phyloP scores from a whole-genome alignment of 2,888 invertebrate species.

The Rotaria sp. region DNA sequence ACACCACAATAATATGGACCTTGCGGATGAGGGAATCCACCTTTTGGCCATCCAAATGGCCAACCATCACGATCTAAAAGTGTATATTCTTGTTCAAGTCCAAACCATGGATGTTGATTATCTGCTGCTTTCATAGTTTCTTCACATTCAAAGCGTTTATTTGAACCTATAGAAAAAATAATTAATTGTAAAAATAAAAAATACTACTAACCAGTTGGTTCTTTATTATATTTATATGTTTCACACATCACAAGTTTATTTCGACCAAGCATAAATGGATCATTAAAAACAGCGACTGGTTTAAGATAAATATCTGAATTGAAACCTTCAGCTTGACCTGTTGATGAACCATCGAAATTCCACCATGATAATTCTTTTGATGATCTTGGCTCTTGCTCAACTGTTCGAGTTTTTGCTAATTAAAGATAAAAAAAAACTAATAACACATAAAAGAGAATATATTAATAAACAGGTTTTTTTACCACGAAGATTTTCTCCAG shows the following conservation, averaged over 20 bases:
- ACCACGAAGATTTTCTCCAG: constrained; percentile 48
- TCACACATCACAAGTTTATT: constrained; percentile 47
- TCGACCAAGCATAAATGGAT: constrained; percentile 47
- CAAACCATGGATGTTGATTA: constrained; percentile 57
- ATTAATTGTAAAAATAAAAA: no score
- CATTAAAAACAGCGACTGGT: constrained; percentile 38
- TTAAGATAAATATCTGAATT: constrained; percentile 39
- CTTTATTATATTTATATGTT: constrained; percentile 74
- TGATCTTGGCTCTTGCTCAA: constrained; percentile 25
- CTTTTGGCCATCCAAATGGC: constrained; percentile 55
- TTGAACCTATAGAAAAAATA: background rate
- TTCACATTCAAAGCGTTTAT: constrained; percentile 54
- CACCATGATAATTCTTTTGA: constrained; percentile 42
- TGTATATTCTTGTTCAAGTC: constrained; percentile 61
- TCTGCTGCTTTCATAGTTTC: constrained; percentile 54
- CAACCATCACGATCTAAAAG: constrained; percentile 55
- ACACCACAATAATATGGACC: constrained; percentile 41
- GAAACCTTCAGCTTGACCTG: constrained; percentile 40
- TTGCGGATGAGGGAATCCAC: constrained; percentile 53
- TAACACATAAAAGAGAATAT: background rate
- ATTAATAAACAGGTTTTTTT: background rate
- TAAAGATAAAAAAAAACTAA: background rate
- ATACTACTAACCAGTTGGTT: constrained; percentile 61
- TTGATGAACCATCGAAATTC: constrained; percentile 39
- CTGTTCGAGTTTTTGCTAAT: constrained; percentile 36